Evolutionary conservation across 2,888 invertebrate genomes (phyloP), one percentile per base, ranked within the genome.

Genomic region (Eilema caniola): DNA sequence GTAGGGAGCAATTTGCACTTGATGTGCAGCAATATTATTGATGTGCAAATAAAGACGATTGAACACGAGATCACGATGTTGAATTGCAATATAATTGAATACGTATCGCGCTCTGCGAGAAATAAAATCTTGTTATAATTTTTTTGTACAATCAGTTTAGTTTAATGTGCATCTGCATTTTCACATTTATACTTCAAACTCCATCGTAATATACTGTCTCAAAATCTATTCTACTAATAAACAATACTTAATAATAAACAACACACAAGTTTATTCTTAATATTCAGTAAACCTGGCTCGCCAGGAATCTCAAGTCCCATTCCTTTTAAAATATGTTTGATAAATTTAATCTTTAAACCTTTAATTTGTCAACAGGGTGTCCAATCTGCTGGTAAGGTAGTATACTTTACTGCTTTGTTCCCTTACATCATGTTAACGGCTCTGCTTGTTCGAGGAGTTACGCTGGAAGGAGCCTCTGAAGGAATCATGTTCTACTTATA

Each of bases 321-420:
- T 41, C 0, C 4, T 16, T 4, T 16, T 1, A 47, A 20, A 20
- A 20, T 47, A 20, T 53, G 20, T 53, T 53, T 53, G 2, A 53
- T n/a, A n/a, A 53, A 53, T n/a, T n/a, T 53, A 2, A n/a, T n/a
- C 0, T 53, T 7, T 53, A 41, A 16, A 41, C 41, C 41, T 41
- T 41, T 16, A 41, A 41, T 53, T 66, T 11, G 47, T 59, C 60
- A 20, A 68, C 73, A 95, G 96, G 97, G 98, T 47, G 98, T 99
- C 76, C 97, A 98, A 92, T 98, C 98, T 85, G 97, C 98, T 0
- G 99, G 99, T 62, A 99, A 98, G 96, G 98, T 97, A 62, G 97
- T 97, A 12, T 97, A 97, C 87, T 97, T 97, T 84, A 97, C 97
- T 2, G 97, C 97, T 0, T 87, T 97, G 24, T 97, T 97, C 85